A percentile compares a stretch with the other conserved stretches of the same genome.
phyloP scores from a whole-genome alignment of 2,797 vertebrate genomes.

The Eurystomus glaucurus region DNA sequence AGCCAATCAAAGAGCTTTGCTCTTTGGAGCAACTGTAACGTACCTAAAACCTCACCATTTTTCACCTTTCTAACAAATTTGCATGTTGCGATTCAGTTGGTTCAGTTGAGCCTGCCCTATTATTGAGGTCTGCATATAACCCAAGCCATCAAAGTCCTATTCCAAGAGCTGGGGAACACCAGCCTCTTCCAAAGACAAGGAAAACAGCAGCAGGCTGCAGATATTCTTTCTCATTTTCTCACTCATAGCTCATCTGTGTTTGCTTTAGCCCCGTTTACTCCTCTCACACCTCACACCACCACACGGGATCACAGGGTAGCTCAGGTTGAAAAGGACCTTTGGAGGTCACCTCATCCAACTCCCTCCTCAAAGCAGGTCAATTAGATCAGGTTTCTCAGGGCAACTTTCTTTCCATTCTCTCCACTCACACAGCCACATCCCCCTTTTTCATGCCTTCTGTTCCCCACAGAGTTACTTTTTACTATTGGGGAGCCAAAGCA shows the following conservation, averaged over 20 bases:
- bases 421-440: not conserved
- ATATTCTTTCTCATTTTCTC: not conserved
- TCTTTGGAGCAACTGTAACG: not conserved
- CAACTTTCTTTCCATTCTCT: not conserved
- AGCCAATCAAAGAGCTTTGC: not conserved
- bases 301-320: not conserved
- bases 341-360: not conserved
- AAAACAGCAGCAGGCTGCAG: not conserved
- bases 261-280: not conserved
- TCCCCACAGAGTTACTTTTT: not conserved
- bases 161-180: not conserved
- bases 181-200: not conserved
- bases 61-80: not conserved
- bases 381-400: not conserved
- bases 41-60: not conserved
- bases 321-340: not conserved
- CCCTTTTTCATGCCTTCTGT: not conserved
- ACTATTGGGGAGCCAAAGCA: conserved; percentile 27
- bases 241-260: not conserved
- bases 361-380: not conserved
- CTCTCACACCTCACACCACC: not conserved
- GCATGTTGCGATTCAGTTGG: not conserved
- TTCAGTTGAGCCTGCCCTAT: not conserved
- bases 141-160: not conserved
- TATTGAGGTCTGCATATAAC: not conserved